Base-by-base conservation (phyloP, 2,113 vertebrate genomes). In the Ibidorhyncha struthersii region DNA sequence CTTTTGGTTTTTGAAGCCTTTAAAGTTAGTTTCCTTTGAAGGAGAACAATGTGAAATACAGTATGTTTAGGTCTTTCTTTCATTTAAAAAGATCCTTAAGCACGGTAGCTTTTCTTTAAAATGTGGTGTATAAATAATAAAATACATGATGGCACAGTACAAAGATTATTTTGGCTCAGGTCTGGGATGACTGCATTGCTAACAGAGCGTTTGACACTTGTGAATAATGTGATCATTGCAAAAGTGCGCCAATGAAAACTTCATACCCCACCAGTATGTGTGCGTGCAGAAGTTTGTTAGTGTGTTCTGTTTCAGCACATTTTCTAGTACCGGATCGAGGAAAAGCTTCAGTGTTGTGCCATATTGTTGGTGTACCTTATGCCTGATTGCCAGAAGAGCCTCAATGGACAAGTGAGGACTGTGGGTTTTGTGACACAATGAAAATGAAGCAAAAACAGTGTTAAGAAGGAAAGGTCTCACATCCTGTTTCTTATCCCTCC, bases 171-270 rank as follows among this genome's bases (percentile, higher is more conserved):
- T 95, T 96, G 95, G 97, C 95, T 30, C 1, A 12, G 55, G 23
- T 50, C 52, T 94, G 55, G 20, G 45, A 50, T 94, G 93, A 94
- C 87, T 88, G 74, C 89, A 90, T 93, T 80, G 47, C 80, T 87
- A 82, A 79, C 45, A 92, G n/a, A 70, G 79, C 50, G 10, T 85
- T 82, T 94, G 86, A 86, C 58, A 29, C 67, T 93, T 82, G 58
- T 87, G 95, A 91, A 87, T 96, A 87, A 96, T 91, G 89, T 63
- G 81, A 65, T 96, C 80, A 85, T 72, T 89, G 58, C 87, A 83
- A 13, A 93, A 91, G 69, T 13, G 22, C 85, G 91, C 95, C 94
- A 96, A 74, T 66, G 71, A 91, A 97, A 96, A 82, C 93, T 91
- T 82, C 78, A n/a, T 91, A 88, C 47, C 45, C 74, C 78, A 58